Conservation (phyloP, 2,888 invertebrate genomes). For the Thecocarcelia acutangulata region DNA sequence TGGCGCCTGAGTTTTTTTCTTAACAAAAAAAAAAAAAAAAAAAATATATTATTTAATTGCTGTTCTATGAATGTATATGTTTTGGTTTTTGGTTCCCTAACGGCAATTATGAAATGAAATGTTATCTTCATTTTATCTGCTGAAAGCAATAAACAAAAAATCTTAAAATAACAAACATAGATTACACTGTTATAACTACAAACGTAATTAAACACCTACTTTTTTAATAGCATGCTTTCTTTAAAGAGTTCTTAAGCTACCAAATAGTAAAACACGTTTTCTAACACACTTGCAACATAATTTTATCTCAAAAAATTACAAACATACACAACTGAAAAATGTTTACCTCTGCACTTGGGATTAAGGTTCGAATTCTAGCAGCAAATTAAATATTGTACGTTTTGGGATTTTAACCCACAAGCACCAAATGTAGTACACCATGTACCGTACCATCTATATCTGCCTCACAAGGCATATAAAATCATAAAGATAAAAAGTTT, state of each 20-base stretch:
- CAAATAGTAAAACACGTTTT: background rate
- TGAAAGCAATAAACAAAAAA: conserved; percentile 31
- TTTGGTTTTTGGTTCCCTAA: conserved; percentile 10
- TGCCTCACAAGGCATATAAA: conserved; percentile 42
- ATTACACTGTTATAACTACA: conserved; percentile 40
- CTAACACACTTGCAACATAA: conserved; percentile 33
- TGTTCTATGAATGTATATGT: conserved; percentile 6
- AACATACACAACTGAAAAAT: conserved; percentile 18
- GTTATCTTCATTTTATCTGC: conserved; percentile 53
- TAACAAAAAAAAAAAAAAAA: too few species aligned
- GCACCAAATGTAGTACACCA: conserved; percentile 47
- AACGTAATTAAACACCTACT: conserved; percentile 53
- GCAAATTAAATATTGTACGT: background rate
- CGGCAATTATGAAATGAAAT: conserved; percentile 29
- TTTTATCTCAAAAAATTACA: conserved; percentile 22
- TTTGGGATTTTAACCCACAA: conserved; percentile 12
- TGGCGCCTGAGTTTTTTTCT: conserved; percentile 36
- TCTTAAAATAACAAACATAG: conserved; percentile 44
- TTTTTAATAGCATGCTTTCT: conserved; percentile 12
- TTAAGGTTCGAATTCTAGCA: conserved; percentile 2
- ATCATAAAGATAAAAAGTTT: conserved; percentile 65
- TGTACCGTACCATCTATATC: background rate
- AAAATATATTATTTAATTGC: background rate
- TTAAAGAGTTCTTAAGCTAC: conserved; percentile 13
- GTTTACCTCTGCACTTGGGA: conserved; percentile 5